Percentiles rank a stretch among this genome's conserved stretches.
These are phyloP conservation scores for Lasioglossum oenotherae DNA, from an alignment of 2,888 invertebrate genomes.

Conservation along the genomic window DNA sequence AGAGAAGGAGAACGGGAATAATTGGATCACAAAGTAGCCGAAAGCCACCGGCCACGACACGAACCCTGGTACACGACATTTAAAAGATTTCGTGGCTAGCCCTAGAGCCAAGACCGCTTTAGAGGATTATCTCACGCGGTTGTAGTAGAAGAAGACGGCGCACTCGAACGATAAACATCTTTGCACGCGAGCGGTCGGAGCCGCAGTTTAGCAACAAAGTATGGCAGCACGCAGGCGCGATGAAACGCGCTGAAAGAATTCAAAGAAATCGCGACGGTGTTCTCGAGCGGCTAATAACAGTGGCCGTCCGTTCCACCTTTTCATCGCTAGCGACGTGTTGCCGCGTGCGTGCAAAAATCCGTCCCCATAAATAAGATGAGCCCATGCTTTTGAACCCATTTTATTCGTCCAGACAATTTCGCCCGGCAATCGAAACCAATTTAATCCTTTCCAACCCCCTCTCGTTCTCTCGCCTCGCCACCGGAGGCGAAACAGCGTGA, in stretches of 20 bases:
- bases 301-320: conserved; percentile 59
- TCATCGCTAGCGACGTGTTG: conserved; percentile 54
- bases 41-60: background rate
- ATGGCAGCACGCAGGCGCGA: background rate
- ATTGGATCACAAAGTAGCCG: background rate
- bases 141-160: background rate
- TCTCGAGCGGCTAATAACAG: conserved; percentile 58
- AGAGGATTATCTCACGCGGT: background rate
- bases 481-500: conserved; percentile 62
- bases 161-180: background rate
- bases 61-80: background rate
- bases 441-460: conserved; percentile 43
- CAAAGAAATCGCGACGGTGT: conserved; percentile 35
- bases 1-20: background rate
- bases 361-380: conserved; percentile 52
- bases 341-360: conserved; percentile 63
- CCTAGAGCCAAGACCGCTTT: background rate
- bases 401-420: conserved; percentile 58
- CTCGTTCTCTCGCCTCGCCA: conserved; percentile 10
- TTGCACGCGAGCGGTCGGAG: background rate
- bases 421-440: conserved; percentile 63
- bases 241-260: conserved; percentile 23
- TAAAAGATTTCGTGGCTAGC: background rate
- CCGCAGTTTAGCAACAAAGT: conserved; percentile 10
- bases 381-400: conserved; percentile 42